Conservation (phyloP, 92 coral and sea anemone species). For the Actinernus sp. region DNA sequence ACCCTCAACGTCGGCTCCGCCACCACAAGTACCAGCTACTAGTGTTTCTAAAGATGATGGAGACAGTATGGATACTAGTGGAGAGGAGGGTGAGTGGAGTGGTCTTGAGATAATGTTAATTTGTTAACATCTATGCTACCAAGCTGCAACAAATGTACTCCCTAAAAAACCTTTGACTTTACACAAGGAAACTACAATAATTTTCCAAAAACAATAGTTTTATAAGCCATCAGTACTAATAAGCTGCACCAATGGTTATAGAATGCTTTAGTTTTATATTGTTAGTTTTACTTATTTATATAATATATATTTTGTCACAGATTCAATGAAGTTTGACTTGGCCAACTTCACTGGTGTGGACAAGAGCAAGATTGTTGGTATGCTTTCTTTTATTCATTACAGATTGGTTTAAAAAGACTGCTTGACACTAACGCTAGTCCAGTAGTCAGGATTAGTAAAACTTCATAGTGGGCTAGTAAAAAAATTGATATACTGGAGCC, state of each 20-base stretch:
- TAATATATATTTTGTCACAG: background rate
- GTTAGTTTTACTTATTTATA: too few relatives aligned
- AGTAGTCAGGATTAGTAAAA: too few relatives aligned
- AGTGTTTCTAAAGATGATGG: constrained; percentile 42
- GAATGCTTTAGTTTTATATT: too few relatives aligned
- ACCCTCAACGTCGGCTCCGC: constrained; percentile 1
- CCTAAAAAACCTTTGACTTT: too few relatives aligned
- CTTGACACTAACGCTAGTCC: too few relatives aligned
- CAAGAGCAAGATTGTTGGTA: constrained; percentile 95
- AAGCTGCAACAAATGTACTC: background rate
- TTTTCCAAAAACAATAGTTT: too few relatives aligned
- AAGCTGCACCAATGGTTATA: too few relatives aligned
- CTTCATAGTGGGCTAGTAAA: too few relatives aligned
- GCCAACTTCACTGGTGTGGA: constrained; percentile 91
- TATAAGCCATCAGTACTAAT: too few relatives aligned
- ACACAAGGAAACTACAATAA: too few relatives aligned
- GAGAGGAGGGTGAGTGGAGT: background rate
- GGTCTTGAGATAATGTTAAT: background rate
- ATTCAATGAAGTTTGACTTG: constrained; percentile 84
- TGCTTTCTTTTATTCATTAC: constrained; percentile 26
- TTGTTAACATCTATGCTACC: background rate
- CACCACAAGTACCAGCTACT: constrained; percentile 1
- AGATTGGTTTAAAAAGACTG: too few relatives aligned
- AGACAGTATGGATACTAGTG: constrained; percentile 56
- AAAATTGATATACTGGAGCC: too few relatives aligned